These are phyloP conservation scores for Echinops telfairi DNA, from an alignment of 2,113 vertebrate species.

Conservation along the genomic window DNA sequence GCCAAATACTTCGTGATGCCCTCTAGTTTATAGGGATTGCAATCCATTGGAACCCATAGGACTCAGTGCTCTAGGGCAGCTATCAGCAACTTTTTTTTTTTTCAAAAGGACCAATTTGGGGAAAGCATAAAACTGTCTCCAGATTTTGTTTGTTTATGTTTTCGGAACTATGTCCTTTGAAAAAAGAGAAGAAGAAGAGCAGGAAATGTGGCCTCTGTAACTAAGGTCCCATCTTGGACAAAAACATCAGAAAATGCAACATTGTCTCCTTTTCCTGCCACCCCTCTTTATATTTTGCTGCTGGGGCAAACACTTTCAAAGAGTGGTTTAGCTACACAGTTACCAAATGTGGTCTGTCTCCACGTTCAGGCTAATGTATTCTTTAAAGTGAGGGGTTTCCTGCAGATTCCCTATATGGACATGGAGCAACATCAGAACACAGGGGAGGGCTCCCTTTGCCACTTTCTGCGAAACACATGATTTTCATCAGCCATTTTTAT, in stretches of 20 bases:
- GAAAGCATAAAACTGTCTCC: conserved; percentile 39
- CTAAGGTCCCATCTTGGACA: not conserved
- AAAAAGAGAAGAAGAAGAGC: not conserved
- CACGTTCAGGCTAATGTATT: too few species aligned
- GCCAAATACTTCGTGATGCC: not conserved
- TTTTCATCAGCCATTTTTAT: conserved; percentile 24
- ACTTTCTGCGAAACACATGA: not conserved
- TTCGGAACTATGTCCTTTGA: conserved; percentile 18
- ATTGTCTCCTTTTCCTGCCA: not conserved
- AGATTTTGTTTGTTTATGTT: conserved; percentile 50
- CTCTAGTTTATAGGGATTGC: not conserved
- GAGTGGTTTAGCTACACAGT: not conserved
- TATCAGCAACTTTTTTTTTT: not conserved
- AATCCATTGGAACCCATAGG: not conserved
- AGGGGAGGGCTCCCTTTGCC: not conserved
- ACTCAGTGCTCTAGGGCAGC: not conserved
- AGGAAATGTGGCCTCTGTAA: not conserved
- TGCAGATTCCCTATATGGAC: not conserved
- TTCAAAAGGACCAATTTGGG: not conserved
- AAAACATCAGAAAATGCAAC: conserved; percentile 2
- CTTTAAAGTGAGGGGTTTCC: not conserved
- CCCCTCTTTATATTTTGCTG: too few species aligned
- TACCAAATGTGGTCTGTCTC: not conserved
- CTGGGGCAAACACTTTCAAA: not conserved
- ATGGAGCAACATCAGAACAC: not conserved